Evolutionary conservation across 2,888 invertebrate species (phyloP).

Genomic region (Drosophila planitibia): DNA sequence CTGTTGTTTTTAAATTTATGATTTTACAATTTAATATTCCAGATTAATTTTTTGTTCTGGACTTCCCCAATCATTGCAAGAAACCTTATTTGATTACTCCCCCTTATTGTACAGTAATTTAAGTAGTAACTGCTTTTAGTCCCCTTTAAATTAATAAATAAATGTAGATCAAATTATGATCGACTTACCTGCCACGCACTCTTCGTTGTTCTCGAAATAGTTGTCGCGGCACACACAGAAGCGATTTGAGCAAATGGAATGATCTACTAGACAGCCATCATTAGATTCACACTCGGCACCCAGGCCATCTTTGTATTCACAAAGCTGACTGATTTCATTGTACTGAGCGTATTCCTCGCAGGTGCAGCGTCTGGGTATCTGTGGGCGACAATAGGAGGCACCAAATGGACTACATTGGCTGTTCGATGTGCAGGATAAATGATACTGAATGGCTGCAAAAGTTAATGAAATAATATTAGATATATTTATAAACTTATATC

Average conservation of each 20-base stretch:
- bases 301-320: conserved; percentile 81
- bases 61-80: neutral
- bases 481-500: accelerated
- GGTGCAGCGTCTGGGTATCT: conserved; percentile 82
- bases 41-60: neutral
- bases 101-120: neutral
- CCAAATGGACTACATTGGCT: conserved; percentile 85
- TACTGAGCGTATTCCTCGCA: conserved; percentile 83
- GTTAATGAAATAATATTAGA: neutral
- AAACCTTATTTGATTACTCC: neutral
- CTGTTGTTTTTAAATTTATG: neutral
- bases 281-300: conserved; percentile 82
- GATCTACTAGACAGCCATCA: conserved; percentile 73
- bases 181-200: conserved; percentile 77
- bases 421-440: conserved; percentile 82
- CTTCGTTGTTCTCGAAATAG: conserved; percentile 73
- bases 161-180: neutral
- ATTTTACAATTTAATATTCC: neutral
- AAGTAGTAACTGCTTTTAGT: neutral
- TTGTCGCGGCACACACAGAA: conserved; percentile 79
- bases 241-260: conserved; percentile 82
- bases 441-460: conserved; percentile 76
- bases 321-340: conserved; percentile 81
- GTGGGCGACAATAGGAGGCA: conserved; percentile 74
- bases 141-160: neutral